Percentiles rank a stretch among this genome's conserved stretches.
phyloP scores from a whole-genome alignment of 2,888 invertebrate genomes.

The Apomyelois bistriatella region DNA sequence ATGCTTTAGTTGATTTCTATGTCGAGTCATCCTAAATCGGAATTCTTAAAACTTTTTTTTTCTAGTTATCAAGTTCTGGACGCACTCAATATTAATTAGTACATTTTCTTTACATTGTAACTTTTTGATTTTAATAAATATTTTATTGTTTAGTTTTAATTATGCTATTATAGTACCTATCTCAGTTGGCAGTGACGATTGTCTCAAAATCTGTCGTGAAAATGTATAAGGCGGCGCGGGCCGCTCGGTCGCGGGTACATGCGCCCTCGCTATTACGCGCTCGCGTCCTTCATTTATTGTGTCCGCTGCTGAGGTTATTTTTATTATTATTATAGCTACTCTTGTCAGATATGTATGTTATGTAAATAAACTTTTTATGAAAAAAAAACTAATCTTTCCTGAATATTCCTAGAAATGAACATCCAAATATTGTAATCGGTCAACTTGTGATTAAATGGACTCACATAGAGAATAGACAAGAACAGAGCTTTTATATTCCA shows the following conservation, averaged over 20 bases:
- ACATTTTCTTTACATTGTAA: slow-evolving; percentile 30
- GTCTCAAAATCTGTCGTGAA: slow-evolving; percentile 45
- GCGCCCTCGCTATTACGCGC: slow-evolving; percentile 15
- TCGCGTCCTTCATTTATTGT: slow-evolving; percentile 29
- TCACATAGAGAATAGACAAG: slow-evolving; percentile 28
- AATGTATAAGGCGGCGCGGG: slow-evolving; percentile 23
- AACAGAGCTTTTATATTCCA: slow-evolving; percentile 44
- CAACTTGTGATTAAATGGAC: slow-evolving; percentile 22
- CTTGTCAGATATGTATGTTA: slow-evolving; percentile 71
- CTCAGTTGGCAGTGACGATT: slow-evolving; percentile 52
- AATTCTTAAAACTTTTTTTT: slow-evolving; percentile 12
- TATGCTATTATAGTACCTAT: slow-evolving; percentile 45
- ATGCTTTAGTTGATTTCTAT: slow-evolving; percentile 18
- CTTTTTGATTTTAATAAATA: slow-evolving; percentile 45
- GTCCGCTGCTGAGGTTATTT: slow-evolving; percentile 57
- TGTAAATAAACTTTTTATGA: slow-evolving; percentile 73
- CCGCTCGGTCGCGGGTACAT: slow-evolving; percentile 19
- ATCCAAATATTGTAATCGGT: slow-evolving; percentile 30
- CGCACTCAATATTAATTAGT: slow-evolving; percentile 20
- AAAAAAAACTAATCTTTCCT: slow-evolving; percentile 45
- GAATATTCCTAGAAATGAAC: slow-evolving; percentile 39
- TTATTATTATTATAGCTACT: slow-evolving; percentile 54
- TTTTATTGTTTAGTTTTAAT: slow-evolving; percentile 61
- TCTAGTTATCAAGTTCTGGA: slow-evolving; percentile 17
- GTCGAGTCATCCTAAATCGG: slow-evolving; percentile 15